Evolutionary conservation across 2,888 invertebrate species (phyloP), one percentile per base, ranked within the genome.

Genomic region (Hirtodrosophila cameraria): DNA sequence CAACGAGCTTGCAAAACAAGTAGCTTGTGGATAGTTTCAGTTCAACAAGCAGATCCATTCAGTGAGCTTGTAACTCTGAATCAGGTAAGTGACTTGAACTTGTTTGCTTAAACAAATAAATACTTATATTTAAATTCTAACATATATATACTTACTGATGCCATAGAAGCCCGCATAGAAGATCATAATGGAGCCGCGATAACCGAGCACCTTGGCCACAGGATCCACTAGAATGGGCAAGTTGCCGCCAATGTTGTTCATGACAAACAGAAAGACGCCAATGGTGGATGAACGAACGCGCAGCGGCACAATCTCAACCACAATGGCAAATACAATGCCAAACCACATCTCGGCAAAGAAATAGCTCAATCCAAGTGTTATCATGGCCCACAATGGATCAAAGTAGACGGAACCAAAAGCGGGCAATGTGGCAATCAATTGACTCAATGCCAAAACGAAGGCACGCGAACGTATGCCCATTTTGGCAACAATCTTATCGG

Each of bases 321-420:
- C 92, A 86, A 97, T 95, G 2, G 97, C 97, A 90, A 97, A 97
- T 2, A 97, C 94, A 67, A 97, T 97, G 42, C 97, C 97, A 90
- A 97, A 97, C 97, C 97, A 97, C 97, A 97, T 97, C 92, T 97
- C 97, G 82, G 97, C 97, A 82, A 97, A 97, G 91, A 97, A 95
- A 89, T 97, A 97, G 1, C 96, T 96, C 61, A 96, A 92, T n/a
- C 96, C 96, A 1, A 97, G 93, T 0, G 96, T 96, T 69, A 96
- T 94, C 94, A 97, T 96, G 3, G 97, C 96, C 93, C 96, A 95
- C 1, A 95, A 92, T 0, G 97, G 97, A 7, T 93, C 94, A 86
- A 95, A 95, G 80, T 94, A 94, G 2, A 97, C 95, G 2, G 96
- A 96, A 5, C 97, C 97, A 88, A 96, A 96, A 4, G 97, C 96